These are phyloP conservation scores for Neopipo cinnamomea DNA, from an alignment of 2,113 vertebrate genomes.

Conservation along the genomic window DNA sequence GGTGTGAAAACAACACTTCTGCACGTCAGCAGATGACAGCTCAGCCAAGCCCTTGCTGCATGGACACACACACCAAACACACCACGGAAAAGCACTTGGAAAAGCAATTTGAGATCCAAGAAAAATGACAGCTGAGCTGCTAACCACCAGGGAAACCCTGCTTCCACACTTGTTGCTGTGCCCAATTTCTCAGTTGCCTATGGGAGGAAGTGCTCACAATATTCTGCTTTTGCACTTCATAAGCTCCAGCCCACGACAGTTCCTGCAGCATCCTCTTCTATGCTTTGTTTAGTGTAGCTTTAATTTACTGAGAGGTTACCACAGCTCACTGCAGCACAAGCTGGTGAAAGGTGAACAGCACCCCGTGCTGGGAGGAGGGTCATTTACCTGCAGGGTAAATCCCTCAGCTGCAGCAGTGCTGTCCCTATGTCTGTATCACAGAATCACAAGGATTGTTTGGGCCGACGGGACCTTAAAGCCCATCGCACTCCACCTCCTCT, in stretches of 20 bases:
- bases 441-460: background rate
- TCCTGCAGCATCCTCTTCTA: background rate
- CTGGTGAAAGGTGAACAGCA: background rate
- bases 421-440: background rate
- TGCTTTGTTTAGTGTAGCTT: background rate
- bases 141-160: background rate
- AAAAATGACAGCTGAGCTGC: background rate
- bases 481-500: background rate
- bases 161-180: background rate
- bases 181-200: background rate
- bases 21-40: too few species aligned
- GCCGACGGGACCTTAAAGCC: background rate
- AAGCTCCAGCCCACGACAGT: background rate
- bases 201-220: background rate
- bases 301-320: background rate
- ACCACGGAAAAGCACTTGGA: background rate
- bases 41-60: background rate
- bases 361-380: background rate
- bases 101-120: background rate
- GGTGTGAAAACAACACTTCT: background rate
- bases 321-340: background rate
- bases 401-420: background rate
- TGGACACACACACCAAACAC: background rate
- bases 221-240: background rate
- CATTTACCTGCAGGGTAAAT: background rate